Evolutionary conservation across 1,140 invertebrate genomes (phyloP), one percentile per base, ranked within the genome.

Genomic region (Zaprionus lachaisei): DNA sequence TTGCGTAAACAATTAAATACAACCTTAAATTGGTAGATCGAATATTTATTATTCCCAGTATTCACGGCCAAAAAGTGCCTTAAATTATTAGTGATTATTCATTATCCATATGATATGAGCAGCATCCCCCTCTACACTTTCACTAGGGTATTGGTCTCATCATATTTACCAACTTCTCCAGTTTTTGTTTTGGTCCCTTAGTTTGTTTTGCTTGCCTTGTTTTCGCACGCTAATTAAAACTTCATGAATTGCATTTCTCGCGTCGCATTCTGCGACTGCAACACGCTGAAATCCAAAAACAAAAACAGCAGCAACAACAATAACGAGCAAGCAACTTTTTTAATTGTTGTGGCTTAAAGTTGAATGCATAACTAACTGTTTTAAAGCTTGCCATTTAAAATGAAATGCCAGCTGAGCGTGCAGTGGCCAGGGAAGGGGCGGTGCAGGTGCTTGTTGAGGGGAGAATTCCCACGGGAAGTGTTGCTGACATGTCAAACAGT

Each of bases 151-250:
- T 51, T n/a, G 11, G 47, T 7, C n/a, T 49, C 5, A 20, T n/a
- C 6, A 49, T 24, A 22, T 22, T 20, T 9, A 4, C 20, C n/a
- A 20, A 22, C 17, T 51, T 44, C 14, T 15, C 2, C 3, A 12
- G 17, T 51, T 51, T 66, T 44, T 68, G 58, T 54, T 37, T 28
- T 37, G 60, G 55, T 24, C 64, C 49, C 49, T 26, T 47, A 7
- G 34, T n/a, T 49, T 26, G 65, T 34, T 47, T 44, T 41, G 75
- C 11, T 66, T 51, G 51, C 67, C 15, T 41, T 60, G 38, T 67
- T 71, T 67, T 20, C 77, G 37, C 60, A 57, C 63, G 74, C 78
- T 83, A 84, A 83, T 84, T 83, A 83, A 80, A 84, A 68, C 69
- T 83, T 74, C 70, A 78, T 84, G 81, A 81, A 63, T 75, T 80